Evolutionary conservation across 2,113 vertebrate species (phyloP), one percentile per base, ranked within the genome.

Genomic region (Chloroceryle aenea): DNA sequence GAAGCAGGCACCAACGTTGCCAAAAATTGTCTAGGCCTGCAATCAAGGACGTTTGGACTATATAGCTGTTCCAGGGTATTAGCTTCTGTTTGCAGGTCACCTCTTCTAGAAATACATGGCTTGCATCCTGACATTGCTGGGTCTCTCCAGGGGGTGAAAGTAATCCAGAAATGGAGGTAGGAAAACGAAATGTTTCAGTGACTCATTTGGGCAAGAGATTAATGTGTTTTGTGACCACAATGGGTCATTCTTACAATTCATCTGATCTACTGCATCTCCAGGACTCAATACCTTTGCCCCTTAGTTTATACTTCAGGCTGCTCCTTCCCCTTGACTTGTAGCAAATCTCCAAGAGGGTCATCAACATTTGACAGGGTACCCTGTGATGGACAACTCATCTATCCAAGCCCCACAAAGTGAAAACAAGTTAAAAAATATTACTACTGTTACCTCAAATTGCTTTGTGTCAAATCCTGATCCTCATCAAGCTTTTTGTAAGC

Each of bases 51-150:
- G 10, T n/a, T 26, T 66, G 40, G 13, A 7, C 17, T 77, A 30
- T 43, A 69, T 14, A 27, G 30, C 36, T 1, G 0, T 26, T 40
- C 30, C 30, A 8, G 10, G 26, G 6, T 36, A 43, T 27, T 27
- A 73, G 20, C 34, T 71, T 50, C 81, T 20, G 9, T 38, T 59
- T 63, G 30, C 30, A 73, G 36, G 12, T 81, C 38, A 86, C 6
- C 5, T 58, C 27, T 78, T 48, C 69, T 18, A 18, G 12, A 45
- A 40, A 11, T 15, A 36, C 26, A 4, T 7, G 16, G 14, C 34
- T 47, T 58, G 43, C 34, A 67, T 8, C 9, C 8, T 48, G 43
- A 4, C 9, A 27, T 64, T 89, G 26, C 26, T 80, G 43, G 20
- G 12, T 72, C 30, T 83, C 10, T 45, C 32, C 4, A 21, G 1